phyloP scores from a whole-genome alignment of 2,888 invertebrate species.

The Drosophila testacea region DNA sequence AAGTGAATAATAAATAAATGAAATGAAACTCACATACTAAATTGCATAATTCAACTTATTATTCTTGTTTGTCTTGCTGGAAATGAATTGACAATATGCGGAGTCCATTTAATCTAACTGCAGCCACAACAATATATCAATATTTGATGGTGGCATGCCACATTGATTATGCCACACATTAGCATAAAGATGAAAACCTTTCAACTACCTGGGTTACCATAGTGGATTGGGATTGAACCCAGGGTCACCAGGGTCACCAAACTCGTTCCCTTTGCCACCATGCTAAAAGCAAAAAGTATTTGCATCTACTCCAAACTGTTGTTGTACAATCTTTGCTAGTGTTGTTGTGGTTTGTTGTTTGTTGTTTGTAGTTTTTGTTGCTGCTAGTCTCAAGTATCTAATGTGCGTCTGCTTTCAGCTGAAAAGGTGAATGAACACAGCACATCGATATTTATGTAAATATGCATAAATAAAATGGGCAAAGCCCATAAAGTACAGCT shows the following conservation, averaged over 20 bases:
- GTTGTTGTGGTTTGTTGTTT: slow-evolving; percentile 20
- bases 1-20: slow-evolving; percentile 23
- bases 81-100: not conserved
- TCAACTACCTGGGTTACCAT: slow-evolving; percentile 23
- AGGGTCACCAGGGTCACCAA: slow-evolving; percentile 37
- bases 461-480: slow-evolving; percentile 59
- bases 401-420: slow-evolving; percentile 29
- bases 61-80: not conserved
- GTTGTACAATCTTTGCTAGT: slow-evolving; percentile 16
- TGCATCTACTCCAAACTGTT: slow-evolving; percentile 47
- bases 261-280: slow-evolving; percentile 18
- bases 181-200: slow-evolving; percentile 50
- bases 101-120: slow-evolving; percentile 6
- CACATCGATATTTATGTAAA: slow-evolving; percentile 65
- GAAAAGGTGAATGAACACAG: slow-evolving; percentile 71
- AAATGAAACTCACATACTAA: not conserved
- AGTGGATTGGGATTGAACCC: slow-evolving; percentile 5
- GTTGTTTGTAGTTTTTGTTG: slow-evolving; percentile 12
- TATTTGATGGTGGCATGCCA: slow-evolving; percentile 27
- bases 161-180: slow-evolving; percentile 54
- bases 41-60: not conserved
- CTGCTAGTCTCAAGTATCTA: slow-evolving; percentile 59
- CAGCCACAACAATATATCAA: slow-evolving; percentile 20
- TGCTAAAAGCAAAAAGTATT: slow-evolving; percentile 30
- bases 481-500: slow-evolving; percentile 49